Conservation (phyloP, 2,113 vertebrate genomes). For the Aleadryas rufinucha region DNA sequence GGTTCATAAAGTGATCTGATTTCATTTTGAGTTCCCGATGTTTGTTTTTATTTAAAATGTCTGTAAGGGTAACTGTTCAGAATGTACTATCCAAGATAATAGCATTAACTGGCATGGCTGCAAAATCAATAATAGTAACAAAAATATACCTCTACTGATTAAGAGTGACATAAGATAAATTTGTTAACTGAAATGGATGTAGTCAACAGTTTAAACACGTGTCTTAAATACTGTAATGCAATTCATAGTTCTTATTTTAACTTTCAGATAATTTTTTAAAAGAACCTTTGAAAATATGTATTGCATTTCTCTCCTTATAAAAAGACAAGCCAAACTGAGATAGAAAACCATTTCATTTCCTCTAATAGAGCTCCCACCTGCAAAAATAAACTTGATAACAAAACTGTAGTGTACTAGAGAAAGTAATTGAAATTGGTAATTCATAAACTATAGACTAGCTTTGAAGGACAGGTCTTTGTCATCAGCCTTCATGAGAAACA, state of each 20-base stretch:
- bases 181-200: conserved; percentile 64
- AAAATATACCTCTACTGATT: conserved; percentile 68
- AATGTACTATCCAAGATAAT: conserved; percentile 64
- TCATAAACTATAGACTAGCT: conserved; percentile 51
- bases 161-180: conserved; percentile 71
- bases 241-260: conserved; percentile 31
- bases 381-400: background rate
- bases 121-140: conserved; percentile 71
- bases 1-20: conserved; percentile 64
- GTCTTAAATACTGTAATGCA: conserved; percentile 31
- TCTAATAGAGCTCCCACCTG: background rate
- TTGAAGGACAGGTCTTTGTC: conserved; percentile 74
- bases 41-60: conserved; percentile 77
- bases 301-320: background rate
- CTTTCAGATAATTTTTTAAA: background rate
- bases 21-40: conserved; percentile 67
- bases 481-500: conserved; percentile 69
- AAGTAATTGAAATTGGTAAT: conserved; percentile 74
- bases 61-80: conserved; percentile 61
- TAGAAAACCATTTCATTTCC: background rate
- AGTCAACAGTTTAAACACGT: conserved; percentile 40
- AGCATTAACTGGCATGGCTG: conserved; percentile 69
- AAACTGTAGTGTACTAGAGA: background rate
- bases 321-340: background rate
- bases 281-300: conserved; percentile 14